Conservation (phyloP, 2,113 vertebrate genomes). For the Cebus imitator region DNA sequence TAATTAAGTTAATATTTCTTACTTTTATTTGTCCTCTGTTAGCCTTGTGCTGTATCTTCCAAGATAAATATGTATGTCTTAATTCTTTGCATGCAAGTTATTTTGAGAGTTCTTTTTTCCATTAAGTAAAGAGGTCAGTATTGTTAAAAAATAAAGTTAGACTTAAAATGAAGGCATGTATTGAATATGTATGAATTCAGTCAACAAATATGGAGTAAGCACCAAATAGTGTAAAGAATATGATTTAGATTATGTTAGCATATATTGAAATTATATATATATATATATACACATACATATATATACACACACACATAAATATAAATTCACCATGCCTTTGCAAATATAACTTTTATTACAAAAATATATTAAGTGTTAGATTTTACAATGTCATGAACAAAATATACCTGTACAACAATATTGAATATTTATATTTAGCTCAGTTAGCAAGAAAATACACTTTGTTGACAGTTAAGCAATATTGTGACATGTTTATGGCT, state of each 20-base stretch:
- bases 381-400: slow-evolving; percentile 45
- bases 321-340: neutral
- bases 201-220: neutral
- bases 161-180: slow-evolving; percentile 5
- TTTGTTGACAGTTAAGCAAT: slow-evolving; percentile 70
- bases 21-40: neutral
- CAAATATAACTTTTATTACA: neutral
- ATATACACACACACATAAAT: neutral
- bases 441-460: neutral
- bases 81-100: neutral
- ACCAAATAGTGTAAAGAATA: neutral
- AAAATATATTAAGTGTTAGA: slow-evolving; percentile 37
- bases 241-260: neutral
- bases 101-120: slow-evolving; percentile 5
- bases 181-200: slow-evolving; percentile 8
- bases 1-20: neutral
- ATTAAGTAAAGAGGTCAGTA: neutral
- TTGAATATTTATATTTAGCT: slow-evolving; percentile 62
- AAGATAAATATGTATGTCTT: neutral
- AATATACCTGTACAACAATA: slow-evolving; percentile 14
- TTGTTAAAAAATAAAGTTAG: neutral
- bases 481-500: slow-evolving; percentile 64
- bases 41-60: neutral
- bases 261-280: neutral
- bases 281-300: neutral